A percentile compares a stretch with the other conserved stretches of the same genome.
Conservation (phyloP, 1,140 invertebrate species). For the Uloborus diversus region DNA sequence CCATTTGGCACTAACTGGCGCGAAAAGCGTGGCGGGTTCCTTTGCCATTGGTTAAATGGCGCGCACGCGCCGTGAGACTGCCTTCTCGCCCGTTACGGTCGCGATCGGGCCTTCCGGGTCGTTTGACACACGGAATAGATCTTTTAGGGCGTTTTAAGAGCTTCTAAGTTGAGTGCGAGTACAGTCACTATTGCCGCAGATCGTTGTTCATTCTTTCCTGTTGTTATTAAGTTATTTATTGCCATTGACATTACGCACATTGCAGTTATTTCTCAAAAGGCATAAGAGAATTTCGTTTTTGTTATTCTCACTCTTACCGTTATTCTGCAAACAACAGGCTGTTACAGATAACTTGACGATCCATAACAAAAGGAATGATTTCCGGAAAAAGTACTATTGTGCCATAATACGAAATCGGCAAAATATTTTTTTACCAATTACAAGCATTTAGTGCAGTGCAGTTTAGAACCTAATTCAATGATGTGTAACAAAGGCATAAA, state of each 20-base stretch:
- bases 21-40: slow-evolving; percentile 41
- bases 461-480: too few species aligned
- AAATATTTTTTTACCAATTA: too few species aligned
- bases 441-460: too few species aligned
- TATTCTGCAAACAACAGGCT: too few species aligned
- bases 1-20: slow-evolving; percentile 55
- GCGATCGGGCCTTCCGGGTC: slow-evolving; percentile 49
- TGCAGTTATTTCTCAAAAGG: too few species aligned
- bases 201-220: slow-evolving; percentile 36
- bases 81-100: slow-evolving; percentile 46
- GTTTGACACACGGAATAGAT: slow-evolving; percentile 50
- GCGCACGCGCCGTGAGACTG: slow-evolving; percentile 48
- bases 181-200: slow-evolving; percentile 51
- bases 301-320: too few species aligned
- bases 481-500: too few species aligned
- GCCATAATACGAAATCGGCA: too few species aligned
- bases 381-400: too few species aligned
- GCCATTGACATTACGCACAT: slow-evolving; percentile 12
- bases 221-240: slow-evolving; percentile 50
- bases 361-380: too few species aligned
- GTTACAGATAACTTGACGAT: too few species aligned
- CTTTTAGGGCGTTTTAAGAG: slow-evolving; percentile 56
- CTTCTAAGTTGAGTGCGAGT: slow-evolving; percentile 43
- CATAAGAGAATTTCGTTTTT: too few species aligned
- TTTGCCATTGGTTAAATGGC: slow-evolving; percentile 56